phyloP scores from a whole-genome alignment of 2,797 vertebrate genomes.

The Lacerta viridis region DNA sequence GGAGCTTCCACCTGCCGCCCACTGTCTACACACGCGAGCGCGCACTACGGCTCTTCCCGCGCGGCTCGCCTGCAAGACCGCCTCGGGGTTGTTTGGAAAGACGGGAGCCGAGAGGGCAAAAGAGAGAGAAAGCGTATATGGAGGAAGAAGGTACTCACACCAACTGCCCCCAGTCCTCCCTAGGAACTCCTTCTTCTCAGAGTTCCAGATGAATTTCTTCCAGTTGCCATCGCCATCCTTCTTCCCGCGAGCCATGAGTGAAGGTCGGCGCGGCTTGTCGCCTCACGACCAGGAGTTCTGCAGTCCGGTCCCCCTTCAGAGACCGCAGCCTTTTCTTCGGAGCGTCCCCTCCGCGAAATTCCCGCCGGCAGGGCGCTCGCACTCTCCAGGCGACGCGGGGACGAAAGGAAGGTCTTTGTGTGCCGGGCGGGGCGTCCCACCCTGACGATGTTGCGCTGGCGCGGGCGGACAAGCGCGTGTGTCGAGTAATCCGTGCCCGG shows the following conservation, averaged over 20 bases:
- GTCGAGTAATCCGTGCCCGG: slow-evolving; percentile 24
- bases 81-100: background rate
- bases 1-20: background rate
- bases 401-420: background rate
- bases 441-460: background rate
- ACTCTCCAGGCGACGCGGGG: background rate
- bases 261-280: slow-evolving; percentile 35
- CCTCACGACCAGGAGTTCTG: background rate
- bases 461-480: background rate
- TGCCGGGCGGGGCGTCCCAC: background rate
- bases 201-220: slow-evolving; percentile 96
- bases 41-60: background rate
- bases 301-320: background rate
- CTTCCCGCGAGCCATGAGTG: slow-evolving; percentile 89
- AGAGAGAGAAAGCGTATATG: background rate
- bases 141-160: slow-evolving; percentile 87
- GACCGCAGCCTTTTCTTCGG: background rate
- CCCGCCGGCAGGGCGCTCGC: background rate
- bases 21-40: background rate
- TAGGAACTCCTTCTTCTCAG: slow-evolving; percentile 94
- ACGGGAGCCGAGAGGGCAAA: background rate
- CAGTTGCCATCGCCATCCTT: slow-evolving; percentile 93
- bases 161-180: slow-evolving; percentile 94
- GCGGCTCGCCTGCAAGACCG: too few species aligned
- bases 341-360: background rate